phyloP scores from a whole-genome alignment of 2,113 vertebrate species.

The Aramus guarauna region DNA sequence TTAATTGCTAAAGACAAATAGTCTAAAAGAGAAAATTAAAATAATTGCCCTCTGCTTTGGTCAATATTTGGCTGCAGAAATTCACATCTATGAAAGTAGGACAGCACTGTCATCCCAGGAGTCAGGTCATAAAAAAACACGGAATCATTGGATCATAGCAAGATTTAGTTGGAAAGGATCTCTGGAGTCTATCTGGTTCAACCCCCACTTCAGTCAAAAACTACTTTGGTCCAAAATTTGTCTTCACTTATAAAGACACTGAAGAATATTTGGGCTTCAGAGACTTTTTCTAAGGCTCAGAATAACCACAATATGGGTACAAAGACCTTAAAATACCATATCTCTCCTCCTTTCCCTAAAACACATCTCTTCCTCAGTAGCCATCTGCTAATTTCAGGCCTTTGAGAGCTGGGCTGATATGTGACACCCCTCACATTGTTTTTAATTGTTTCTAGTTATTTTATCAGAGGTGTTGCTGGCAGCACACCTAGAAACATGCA shows the following conservation, averaged over 20 bases:
- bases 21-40: neutral
- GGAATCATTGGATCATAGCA: neutral
- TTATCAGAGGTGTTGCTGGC: neutral
- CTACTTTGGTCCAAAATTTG: neutral
- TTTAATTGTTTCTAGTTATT: neutral
- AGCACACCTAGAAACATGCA: neutral
- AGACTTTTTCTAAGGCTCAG: neutral
- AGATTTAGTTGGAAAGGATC: neutral
- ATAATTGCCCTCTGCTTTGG: neutral
- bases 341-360: neutral
- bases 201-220: neutral
- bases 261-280: neutral
- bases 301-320: neutral
- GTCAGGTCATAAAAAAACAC: neutral
- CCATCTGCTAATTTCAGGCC: neutral
- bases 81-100: neutral
- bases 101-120: neutral
- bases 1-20: neutral
- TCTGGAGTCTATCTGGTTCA: neutral
- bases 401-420: neutral
- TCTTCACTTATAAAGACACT: neutral
- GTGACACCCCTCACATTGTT: rapidly evolving
- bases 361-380: neutral
- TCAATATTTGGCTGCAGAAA: neutral
- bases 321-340: neutral